Conservation (phyloP, 2,113 vertebrate genomes). For the Prinia subflava region DNA sequence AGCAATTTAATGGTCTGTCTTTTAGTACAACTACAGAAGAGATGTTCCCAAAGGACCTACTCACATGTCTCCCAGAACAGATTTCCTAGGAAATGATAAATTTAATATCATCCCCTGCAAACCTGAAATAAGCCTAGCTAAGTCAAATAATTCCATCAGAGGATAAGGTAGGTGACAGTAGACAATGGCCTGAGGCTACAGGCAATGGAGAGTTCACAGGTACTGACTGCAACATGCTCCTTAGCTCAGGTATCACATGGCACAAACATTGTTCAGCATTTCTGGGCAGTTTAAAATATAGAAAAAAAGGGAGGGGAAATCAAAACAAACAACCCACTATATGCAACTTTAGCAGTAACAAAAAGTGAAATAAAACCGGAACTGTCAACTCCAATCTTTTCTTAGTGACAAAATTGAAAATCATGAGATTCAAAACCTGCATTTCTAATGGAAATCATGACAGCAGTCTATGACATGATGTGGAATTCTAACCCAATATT, state of each 20-base stretch:
- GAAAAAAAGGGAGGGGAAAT: neutral
- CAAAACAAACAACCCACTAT: neutral
- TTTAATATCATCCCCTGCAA: neutral
- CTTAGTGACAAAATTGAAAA: neutral
- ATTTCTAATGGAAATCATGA: neutral
- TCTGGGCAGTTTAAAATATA: neutral
- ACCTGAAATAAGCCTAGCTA: neutral
- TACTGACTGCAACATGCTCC: accelerated
- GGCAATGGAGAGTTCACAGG: neutral
- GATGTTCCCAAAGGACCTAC: neutral
- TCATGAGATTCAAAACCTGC: neutral
- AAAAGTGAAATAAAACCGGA: neutral
- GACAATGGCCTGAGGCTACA: neutral
- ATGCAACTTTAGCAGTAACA: neutral
- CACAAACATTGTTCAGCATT: neutral
- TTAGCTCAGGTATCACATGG: neutral
- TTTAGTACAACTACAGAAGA: neutral
- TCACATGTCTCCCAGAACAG: neutral
- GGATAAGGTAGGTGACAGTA: neutral
- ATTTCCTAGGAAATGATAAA: neutral
- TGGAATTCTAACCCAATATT: neutral
- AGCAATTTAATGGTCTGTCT: neutral
- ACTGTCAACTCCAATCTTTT: neutral
- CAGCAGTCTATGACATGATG: neutral
- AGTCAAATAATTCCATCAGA: neutral